Base-by-base conservation (phyloP, 2,113 vertebrate species). In the Platysternon megacephalum region DNA sequence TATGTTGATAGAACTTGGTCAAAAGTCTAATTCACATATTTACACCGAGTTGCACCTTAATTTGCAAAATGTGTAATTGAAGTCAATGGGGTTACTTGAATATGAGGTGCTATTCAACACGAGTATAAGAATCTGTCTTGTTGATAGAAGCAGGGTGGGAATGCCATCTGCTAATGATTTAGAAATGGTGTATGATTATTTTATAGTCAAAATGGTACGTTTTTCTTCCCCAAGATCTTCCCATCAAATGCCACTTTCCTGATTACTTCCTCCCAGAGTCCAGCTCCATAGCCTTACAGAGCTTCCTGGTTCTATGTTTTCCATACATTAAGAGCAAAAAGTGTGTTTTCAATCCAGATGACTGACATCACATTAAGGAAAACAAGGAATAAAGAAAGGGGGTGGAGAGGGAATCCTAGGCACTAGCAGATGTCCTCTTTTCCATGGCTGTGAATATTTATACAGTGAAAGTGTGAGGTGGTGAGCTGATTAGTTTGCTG, bases 181-280 rank as follows among this genome's bases (percentile, higher is more conserved):
- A 29, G 28, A 58, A 58, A 29, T 74, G 24, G 39, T 72, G 5
- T 26, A 39, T 39, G 9, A 22, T 61, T 61, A 65, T n/a, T n/a
- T 65, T 46, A 78, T 46, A 78, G 26, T 78, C 74, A 5, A 78
- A 46, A 42, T 44, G 74, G 39, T 78, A 78, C 11, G 2, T 78
- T 78, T 86, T 84, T 56, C 2, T 82, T 42, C 56, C 56, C 56
- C 28, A 12, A 58, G 82, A 51, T 7, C 49, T 44, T 90, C 16
- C n/a, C 10, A 51, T 52, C 0, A 3, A 79, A 12, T 85, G 80
- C 6, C 0, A 84, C 42, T 44, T 44, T 11, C 39, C 39, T 44
- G 42, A 76, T 26, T 22, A 28, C 42, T 76, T 76, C 74, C 11
- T 78, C 65, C 0, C 42, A 44, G 68, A 42, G 21, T 24, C 68